phyloP scores from a whole-genome alignment of 2,888 invertebrate species.

The Andrena praecox region DNA sequence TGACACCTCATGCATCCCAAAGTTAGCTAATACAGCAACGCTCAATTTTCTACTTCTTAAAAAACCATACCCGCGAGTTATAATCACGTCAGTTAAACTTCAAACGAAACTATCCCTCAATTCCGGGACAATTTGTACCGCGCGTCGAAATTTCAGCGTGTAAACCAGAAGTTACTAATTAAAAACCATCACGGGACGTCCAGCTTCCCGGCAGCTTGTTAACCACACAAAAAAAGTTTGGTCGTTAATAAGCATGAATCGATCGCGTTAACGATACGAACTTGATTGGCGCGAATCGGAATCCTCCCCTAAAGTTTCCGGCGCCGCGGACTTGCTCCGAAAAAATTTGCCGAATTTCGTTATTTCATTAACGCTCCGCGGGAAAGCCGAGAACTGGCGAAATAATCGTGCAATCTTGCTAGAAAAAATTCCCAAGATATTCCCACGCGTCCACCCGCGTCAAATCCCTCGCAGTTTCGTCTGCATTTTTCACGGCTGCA shows the following conservation, averaged over 20 bases:
- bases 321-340: neutral
- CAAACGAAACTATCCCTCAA: neutral
- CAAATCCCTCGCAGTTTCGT: slow-evolving; percentile 2
- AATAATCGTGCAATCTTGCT: slow-evolving; percentile 11
- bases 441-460: slow-evolving; percentile 9
- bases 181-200: neutral
- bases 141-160: neutral
- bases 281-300: neutral
- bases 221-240: slow-evolving; percentile 12
- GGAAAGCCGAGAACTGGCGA: neutral
- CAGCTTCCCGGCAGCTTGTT: slow-evolving; percentile 19
- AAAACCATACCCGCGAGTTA: neutral
- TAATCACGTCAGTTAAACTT: neutral
- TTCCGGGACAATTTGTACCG: neutral
- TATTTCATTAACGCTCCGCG: slow-evolving; percentile 1
- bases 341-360: neutral
- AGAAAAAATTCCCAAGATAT: slow-evolving; percentile 10
- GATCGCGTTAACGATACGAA: slow-evolving; percentile 22
- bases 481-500: slow-evolving; percentile 27
- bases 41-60: no score
- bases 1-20: no score
- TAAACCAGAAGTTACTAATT: slow-evolving; percentile 36
- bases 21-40: no score
- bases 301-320: neutral
- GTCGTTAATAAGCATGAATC: slow-evolving; percentile 30